A percentile compares a stretch with the other conserved stretches of the same genome.
phyloP scores from a whole-genome alignment of 2,797 vertebrate species.

The Melanotaenia parkinsoni region DNA sequence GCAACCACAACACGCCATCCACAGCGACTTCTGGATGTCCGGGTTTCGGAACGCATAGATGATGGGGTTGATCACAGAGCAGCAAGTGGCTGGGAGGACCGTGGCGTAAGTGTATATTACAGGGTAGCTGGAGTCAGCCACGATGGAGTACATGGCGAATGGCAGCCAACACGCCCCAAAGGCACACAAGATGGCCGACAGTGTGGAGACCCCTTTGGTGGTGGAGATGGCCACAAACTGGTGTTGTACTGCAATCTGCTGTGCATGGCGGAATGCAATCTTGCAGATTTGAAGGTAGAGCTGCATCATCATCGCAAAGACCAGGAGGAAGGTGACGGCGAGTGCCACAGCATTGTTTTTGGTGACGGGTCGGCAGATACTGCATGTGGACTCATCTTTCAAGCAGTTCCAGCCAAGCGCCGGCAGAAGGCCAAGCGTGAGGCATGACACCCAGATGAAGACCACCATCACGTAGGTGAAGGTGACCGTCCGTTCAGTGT shows the following conservation, averaged over 20 bases:
- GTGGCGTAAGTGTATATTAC: conserved; percentile 89
- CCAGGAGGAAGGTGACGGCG: conserved; percentile 88
- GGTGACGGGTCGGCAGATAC: conserved; percentile 89
- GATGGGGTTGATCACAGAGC: conserved; percentile 92
- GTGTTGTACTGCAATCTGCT: conserved; percentile 94
- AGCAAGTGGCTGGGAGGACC: conserved; percentile 88
- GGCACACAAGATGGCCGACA: conserved; percentile 90
- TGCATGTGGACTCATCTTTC: conserved; percentile 85
- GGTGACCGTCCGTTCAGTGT: conserved; percentile 88
- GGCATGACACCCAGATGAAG: conserved; percentile 86
- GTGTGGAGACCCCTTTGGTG: conserved; percentile 91
- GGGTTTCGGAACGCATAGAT: conserved; percentile 93
- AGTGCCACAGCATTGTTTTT: conserved; percentile 89
- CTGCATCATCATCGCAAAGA: conserved; percentile 92
- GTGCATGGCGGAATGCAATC: conserved; percentile 91
- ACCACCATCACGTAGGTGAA: conserved; percentile 87
- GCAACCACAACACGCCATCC: conserved; percentile 91
- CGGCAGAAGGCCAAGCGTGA: conserved; percentile 86
- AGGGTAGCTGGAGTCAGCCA: conserved; percentile 90
- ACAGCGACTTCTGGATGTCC: conserved; percentile 92
- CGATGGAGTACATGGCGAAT: conserved; percentile 90
- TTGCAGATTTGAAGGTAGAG: conserved; percentile 94
- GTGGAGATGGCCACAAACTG: conserved; percentile 90
- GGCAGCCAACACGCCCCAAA: conserved; percentile 94
- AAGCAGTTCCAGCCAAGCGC: conserved; percentile 93